phyloP scores from a whole-genome alignment of 37 sponge, comb jelly and placozoan genomes.

The Haliclona indistincta region DNA sequence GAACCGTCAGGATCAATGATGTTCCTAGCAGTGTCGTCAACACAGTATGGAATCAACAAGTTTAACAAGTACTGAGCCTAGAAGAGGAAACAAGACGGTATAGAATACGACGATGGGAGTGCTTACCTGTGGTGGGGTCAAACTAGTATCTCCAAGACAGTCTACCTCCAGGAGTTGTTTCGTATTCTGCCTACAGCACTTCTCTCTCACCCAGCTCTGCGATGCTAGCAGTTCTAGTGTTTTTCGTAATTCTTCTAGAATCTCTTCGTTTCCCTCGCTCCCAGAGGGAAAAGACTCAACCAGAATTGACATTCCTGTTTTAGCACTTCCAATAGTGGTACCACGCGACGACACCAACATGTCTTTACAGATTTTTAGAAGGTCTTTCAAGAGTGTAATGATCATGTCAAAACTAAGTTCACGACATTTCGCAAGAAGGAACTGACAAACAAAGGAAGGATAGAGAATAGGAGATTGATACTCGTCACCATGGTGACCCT shows the following conservation, averaged over 20 bases:
- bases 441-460: conserved; percentile 60
- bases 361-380: conserved; percentile 51
- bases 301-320: conserved; percentile 53
- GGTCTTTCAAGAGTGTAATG: conserved; percentile 61
- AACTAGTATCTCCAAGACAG: conserved; percentile 60
- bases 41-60: conserved; percentile 52
- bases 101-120: neutral
- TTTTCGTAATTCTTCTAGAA: conserved; percentile 8
- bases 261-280: conserved; percentile 9
- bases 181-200: conserved; percentile 47
- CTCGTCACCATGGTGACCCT: neutral
- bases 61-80: conserved; percentile 63
- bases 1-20: neutral
- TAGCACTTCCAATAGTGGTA: conserved; percentile 34
- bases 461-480: conserved; percentile 6
- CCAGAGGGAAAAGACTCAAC: conserved; percentile 35
- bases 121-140: conserved; percentile 43
- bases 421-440: conserved; percentile 50
- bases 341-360: conserved; percentile 7
- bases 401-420: conserved; percentile 44
- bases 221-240: conserved; percentile 67
- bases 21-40: neutral
- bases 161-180: conserved; percentile 66
- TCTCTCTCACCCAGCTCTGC: conserved; percentile 84
- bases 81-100: neutral